A percentile compares a stretch with the other conserved stretches of the same genome.
Evolutionary conservation across 2,797 vertebrate species (phyloP).

Genomic region (Setipinna tenuifilis): DNA sequence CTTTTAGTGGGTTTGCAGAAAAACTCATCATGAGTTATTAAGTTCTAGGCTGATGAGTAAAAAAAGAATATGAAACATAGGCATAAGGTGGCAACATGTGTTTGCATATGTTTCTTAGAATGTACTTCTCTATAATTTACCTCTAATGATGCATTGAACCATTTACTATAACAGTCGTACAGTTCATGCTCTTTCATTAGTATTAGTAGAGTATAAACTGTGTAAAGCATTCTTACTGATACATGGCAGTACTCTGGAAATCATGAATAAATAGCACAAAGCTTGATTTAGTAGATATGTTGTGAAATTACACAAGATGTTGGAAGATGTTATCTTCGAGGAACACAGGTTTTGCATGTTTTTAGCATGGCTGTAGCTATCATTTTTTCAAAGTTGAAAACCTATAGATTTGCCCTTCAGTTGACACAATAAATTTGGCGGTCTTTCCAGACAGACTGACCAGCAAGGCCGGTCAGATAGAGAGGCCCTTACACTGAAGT

Average conservation of each 20-base stretch:
- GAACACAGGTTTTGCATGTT: not conserved
- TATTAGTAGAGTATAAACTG: not conserved
- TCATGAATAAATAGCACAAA: not conserved
- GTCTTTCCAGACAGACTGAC: not conserved
- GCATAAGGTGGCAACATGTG: too few relatives aligned
- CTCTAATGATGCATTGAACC: slow-evolving; percentile 6
- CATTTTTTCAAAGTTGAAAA: not conserved
- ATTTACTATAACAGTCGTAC: not conserved
- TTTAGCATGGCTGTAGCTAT: not conserved
- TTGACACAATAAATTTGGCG: not conserved
- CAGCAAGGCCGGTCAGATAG: not conserved
- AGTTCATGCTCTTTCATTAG: not conserved
- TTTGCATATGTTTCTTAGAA: not conserved
- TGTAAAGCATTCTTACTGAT: not conserved
- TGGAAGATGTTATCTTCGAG: not conserved
- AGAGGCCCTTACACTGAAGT: not conserved
- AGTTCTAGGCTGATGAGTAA: too few relatives aligned
- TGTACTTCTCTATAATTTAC: not conserved
- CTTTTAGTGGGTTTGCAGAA: too few relatives aligned
- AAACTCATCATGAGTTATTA: too few relatives aligned
- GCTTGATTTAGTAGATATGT: too few relatives aligned
- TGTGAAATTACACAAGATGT: too few relatives aligned
- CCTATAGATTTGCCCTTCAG: not conserved
- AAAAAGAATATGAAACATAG: too few relatives aligned
- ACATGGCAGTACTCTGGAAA: not conserved